A percentile compares a stretch with the other conserved stretches of the same genome.
These are phyloP conservation scores for Tipula vernalis DNA, from an alignment of 2,888 invertebrate genomes.

Conservation along the genomic window DNA sequence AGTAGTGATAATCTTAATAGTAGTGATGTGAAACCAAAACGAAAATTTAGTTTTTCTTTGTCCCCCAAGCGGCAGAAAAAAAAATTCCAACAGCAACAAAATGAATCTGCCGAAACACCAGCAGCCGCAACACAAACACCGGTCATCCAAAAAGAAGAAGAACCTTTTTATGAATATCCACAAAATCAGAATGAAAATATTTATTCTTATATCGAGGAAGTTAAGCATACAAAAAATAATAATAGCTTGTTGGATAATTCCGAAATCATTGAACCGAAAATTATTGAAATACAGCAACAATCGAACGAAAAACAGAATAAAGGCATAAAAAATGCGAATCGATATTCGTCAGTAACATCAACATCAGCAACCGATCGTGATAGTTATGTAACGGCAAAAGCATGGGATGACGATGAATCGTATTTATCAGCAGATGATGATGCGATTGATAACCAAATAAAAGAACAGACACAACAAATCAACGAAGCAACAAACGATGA, in stretches of 20 bases:
- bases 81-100: not conserved
- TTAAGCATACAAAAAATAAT: not conserved
- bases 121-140: not conserved
- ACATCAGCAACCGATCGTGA: not conserved
- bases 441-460: not conserved
- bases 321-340: not conserved
- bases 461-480: not conserved
- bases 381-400: not conserved
- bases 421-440: not conserved
- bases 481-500: not conserved
- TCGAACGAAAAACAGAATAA: not conserved
- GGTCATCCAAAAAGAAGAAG: not conserved
- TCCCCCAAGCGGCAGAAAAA: not conserved
- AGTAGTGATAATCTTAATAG: not conserved
- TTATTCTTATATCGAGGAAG: not conserved
- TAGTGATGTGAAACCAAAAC: not conserved
- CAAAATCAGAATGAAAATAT: not conserved
- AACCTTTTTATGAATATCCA: not conserved
- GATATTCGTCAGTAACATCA: not conserved
- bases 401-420: not conserved
- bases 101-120: not conserved
- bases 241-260: not conserved
- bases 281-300: not conserved
- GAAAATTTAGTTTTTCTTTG: slow-evolving; percentile 8
- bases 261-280: not conserved